These are phyloP conservation scores for Drosophila kuntzei DNA, from an alignment of 2,888 invertebrate genomes.

Conservation along the genomic window DNA sequence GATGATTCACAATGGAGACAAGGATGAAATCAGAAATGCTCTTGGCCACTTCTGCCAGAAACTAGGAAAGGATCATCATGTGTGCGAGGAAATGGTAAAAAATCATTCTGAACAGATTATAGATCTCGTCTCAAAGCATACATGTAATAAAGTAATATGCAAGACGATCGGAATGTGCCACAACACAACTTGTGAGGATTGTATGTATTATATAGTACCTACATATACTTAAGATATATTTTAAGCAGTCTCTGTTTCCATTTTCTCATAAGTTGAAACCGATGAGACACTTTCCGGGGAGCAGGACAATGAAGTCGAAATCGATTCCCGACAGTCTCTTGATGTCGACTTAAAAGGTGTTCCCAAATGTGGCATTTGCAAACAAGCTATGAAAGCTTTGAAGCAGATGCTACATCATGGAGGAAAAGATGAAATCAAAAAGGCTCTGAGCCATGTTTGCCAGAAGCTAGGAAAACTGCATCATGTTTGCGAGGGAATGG, in stretches of 20 bases:
- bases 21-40: constrained; percentile 8
- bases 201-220: neutral
- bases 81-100: constrained; percentile 12
- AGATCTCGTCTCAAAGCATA: neutral
- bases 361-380: constrained; percentile 9
- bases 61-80: neutral
- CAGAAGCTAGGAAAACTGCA: neutral
- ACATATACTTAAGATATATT: neutral
- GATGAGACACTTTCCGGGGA: neutral
- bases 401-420: neutral
- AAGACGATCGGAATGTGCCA: constrained; percentile 12
- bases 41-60: constrained; percentile 5
- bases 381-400: neutral
- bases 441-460: constrained; percentile 3
- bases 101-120: constrained; percentile 11
- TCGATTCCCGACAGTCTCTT: no score
- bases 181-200: neutral
- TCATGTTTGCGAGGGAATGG: constrained; percentile 9
- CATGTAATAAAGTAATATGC: constrained; percentile 1
- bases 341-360: neutral
- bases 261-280: neutral
- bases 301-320: no score
- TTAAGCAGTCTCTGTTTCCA: no score
- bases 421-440: constrained; percentile 9
- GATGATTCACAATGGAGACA: neutral